These are phyloP conservation scores for Brassicogethes aeneus DNA, from an alignment of 2,888 invertebrate genomes.

Conservation along the genomic window DNA sequence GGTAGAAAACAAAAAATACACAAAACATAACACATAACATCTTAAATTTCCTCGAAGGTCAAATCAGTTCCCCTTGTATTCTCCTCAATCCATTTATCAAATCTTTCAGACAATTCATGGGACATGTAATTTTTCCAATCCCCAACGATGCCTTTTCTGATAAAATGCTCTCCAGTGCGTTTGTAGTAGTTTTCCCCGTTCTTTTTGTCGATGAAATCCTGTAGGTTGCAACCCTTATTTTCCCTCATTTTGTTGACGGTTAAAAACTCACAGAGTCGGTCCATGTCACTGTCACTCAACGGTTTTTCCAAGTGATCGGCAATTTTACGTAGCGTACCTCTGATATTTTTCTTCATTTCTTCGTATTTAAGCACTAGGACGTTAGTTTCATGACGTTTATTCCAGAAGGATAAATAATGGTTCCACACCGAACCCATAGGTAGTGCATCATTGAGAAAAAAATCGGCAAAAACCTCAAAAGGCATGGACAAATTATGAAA, in stretches of 20 bases:
- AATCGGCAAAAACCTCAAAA: constrained; percentile 68
- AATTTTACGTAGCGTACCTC: constrained; percentile 47
- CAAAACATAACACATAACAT: too few species aligned
- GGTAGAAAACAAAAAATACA: too few species aligned
- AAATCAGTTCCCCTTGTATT: constrained; percentile 54
- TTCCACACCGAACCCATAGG: constrained; percentile 58
- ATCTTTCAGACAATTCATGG: constrained; percentile 57
- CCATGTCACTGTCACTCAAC: constrained; percentile 57
- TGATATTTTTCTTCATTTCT: constrained; percentile 69
- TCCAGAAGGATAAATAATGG: constrained; percentile 59
- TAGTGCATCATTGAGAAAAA: constrained; percentile 59
- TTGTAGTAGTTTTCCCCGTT: constrained; percentile 25
- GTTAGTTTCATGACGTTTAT: constrained; percentile 58
- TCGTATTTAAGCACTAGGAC: constrained; percentile 74
- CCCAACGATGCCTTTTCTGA: constrained; percentile 43
- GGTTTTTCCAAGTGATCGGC: constrained; percentile 62
- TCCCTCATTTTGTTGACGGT: constrained; percentile 45
- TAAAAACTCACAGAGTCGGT: constrained; percentile 31
- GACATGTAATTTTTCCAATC: constrained; percentile 53
- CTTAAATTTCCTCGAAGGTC: constrained; percentile 20
- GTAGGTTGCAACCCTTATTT: constrained; percentile 50
- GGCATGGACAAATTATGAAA: constrained; percentile 51
- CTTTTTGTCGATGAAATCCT: constrained; percentile 32
- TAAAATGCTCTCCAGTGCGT: constrained; percentile 33
- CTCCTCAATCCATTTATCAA: constrained; percentile 63